Percentiles rank a stretch among this genome's conserved stretches.
Evolutionary conservation across 2,113 vertebrate genomes (phyloP).

Genomic region (Aviceda subcristata): DNA sequence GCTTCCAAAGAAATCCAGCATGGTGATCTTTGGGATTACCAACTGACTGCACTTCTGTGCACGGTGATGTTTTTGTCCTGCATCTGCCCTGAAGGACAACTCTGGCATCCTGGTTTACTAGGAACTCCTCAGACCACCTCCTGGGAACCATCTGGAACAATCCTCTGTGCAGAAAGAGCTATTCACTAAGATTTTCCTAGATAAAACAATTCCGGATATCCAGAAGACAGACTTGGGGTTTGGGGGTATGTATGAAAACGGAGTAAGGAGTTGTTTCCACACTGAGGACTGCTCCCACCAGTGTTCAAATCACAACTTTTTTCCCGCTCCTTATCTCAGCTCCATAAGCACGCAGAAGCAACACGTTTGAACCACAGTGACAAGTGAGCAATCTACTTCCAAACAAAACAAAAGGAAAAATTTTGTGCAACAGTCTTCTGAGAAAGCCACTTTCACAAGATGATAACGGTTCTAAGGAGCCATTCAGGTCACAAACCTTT

Average conservation of each 20-base stretch:
- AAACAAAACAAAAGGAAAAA: not conserved
- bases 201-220: no score
- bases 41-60: accelerated
- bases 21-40: accelerated
- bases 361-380: not conserved
- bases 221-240: not conserved
- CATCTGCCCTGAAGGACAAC: not conserved
- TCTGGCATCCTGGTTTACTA: not conserved
- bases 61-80: not conserved
- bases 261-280: not conserved
- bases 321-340: not conserved
- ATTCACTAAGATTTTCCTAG: not conserved
- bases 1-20: not conserved
- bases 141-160: not conserved
- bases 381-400: not conserved
- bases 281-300: not conserved
- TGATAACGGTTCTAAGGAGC: not conserved
- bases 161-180: not conserved
- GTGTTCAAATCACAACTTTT: not conserved
- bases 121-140: not conserved
- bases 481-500: not conserved
- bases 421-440: not conserved
- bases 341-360: not conserved
- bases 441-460: not conserved
- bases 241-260: accelerated